Conservation (phyloP, 1,140 invertebrate species). For the Araneus ventricosus region DNA sequence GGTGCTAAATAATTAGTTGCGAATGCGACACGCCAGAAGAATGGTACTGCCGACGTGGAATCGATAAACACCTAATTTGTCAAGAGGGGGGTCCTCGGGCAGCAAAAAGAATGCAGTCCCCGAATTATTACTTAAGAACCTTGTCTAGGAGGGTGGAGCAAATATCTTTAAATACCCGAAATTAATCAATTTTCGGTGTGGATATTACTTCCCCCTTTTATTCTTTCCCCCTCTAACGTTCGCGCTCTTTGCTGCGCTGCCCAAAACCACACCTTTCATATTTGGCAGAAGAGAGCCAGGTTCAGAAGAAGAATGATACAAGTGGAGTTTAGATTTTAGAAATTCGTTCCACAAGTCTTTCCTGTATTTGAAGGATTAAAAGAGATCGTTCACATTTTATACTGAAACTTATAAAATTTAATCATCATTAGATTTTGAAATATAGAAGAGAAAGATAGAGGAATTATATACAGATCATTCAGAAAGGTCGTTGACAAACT, state of each 20-base stretch:
- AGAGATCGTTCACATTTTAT: too few species aligned
- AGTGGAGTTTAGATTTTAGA: not conserved
- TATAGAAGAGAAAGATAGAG: too few species aligned
- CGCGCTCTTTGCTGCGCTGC: not conserved
- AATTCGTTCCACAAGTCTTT: too few species aligned
- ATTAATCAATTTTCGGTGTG: slow-evolving; percentile 70
- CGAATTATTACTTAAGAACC: slow-evolving; percentile 71
- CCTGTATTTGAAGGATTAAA: too few species aligned
- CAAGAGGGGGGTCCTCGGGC: not conserved
- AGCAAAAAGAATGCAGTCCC: slow-evolving; percentile 38
- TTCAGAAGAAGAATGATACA: not conserved
- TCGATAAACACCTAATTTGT: slow-evolving; percentile 66
- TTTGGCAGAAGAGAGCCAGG: not conserved
- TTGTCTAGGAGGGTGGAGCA: slow-evolving; percentile 59
- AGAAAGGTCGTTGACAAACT: too few species aligned
- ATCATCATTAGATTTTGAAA: too few species aligned
- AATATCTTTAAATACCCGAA: slow-evolving; percentile 72
- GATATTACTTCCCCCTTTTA: slow-evolving; percentile 31
- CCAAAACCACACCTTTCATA: slow-evolving; percentile 68
- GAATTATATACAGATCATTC: too few species aligned
- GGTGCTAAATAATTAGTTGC: slow-evolving; percentile 66
- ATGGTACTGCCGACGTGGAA: slow-evolving; percentile 29
- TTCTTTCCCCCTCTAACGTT: not conserved
- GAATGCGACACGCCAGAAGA: slow-evolving; percentile 20
- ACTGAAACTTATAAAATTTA: too few species aligned